Conservation (phyloP, 2,113 vertebrate species). For the Raja brachyura region DNA sequence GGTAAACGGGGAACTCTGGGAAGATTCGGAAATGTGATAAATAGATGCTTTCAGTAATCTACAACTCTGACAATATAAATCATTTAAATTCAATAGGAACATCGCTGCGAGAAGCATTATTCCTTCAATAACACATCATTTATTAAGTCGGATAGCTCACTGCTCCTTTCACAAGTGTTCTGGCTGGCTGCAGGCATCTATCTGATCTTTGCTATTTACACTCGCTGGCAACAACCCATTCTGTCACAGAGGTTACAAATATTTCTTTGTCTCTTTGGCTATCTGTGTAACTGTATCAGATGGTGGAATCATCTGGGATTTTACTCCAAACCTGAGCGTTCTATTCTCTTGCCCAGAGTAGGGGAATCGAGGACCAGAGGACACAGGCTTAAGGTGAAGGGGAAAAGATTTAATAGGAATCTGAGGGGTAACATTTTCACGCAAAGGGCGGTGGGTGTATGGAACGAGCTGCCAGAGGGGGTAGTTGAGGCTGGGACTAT, state of each 20-base stretch:
- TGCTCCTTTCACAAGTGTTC: not conserved
- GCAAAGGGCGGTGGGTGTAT: too few relatives aligned
- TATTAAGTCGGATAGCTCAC: not conserved
- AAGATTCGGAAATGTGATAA: not conserved
- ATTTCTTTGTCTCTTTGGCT: not conserved
- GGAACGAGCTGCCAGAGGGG: too few relatives aligned
- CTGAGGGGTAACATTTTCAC: too few relatives aligned
- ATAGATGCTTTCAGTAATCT: slow-evolving; percentile 1
- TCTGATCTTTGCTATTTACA: not conserved
- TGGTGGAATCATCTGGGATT: not conserved
- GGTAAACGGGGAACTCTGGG: not conserved
- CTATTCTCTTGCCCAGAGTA: too few relatives aligned
- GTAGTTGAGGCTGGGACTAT: too few relatives aligned
- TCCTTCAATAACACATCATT: not conserved
- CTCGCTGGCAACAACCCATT: not conserved
- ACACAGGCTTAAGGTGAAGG: too few relatives aligned
- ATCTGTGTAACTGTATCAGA: not conserved
- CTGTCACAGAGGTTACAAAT: not conserved
- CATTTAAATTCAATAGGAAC: not conserved
- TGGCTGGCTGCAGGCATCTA: not conserved
- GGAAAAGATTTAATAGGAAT: too few relatives aligned
- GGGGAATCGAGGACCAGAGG: too few relatives aligned
- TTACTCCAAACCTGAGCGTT: not conserved
- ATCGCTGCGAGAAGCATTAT: not conserved
- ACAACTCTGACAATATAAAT: not conserved